Evolutionary conservation across 1,140 invertebrate species (phyloP), one percentile per base, ranked within the genome.

Genomic region (Thrips palmi): DNA sequence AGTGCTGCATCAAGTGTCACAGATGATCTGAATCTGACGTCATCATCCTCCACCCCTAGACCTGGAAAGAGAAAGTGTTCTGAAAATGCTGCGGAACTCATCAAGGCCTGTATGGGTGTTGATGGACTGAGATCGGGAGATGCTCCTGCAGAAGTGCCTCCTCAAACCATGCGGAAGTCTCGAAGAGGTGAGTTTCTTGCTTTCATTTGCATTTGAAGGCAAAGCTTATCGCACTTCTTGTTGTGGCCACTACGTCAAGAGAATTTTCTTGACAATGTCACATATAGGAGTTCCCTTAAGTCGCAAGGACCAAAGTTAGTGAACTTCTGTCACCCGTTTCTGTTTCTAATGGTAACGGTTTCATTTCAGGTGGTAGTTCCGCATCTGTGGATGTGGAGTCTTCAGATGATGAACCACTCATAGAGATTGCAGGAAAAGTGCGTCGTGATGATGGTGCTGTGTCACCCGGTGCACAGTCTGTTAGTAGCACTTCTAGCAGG

Each of bases 391-490:
- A 62, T 43, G 56, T 62, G 37, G 69, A 71, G 47, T 79, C 75
- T 18, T 79, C 80, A 46, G 79, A 78, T 46, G 78, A 81, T 53
- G 77, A 83, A 55, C 77, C 77, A 32, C 59, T 81, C 17, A 77
- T 77, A 45, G 74, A 77, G 49, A 62, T 71, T 22, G 63, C 67
- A 7, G 75, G 70, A 32, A 81, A 80, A 58, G 67, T 70, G 40
- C 56, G 68, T 12, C 68, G 67, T 47, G 60, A 55, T 5, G 52
- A 53, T 11, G n/a, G 46, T 44, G 40, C 44, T 42, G 23, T 48
- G 25, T 31, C n/a, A n/a, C n/a, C 12, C 4, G 38, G 24, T 15
- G 17, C 20, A 12, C 17, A 14, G 18, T n/a, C 30, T 8, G 14
- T n/a, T 19, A 20, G 12, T 2, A 12, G n/a, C n/a, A n/a, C n/a